Evolutionary conservation across 2,113 vertebrate species (phyloP).

Genomic region (Indicator indicator): DNA sequence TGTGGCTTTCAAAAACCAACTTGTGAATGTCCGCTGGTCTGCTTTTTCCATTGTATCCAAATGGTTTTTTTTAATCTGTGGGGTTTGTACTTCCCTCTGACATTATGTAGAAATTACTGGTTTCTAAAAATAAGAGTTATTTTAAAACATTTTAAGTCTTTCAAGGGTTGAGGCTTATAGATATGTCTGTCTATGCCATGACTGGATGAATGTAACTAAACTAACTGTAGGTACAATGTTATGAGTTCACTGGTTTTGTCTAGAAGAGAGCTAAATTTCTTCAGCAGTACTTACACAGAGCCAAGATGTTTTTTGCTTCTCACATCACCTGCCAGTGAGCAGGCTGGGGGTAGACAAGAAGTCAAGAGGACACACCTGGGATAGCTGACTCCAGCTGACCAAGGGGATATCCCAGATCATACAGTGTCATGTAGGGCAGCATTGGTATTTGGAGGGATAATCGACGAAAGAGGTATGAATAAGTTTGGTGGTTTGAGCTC

Average conservation of each 20-base stretch:
- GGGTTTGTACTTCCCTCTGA: not conserved
- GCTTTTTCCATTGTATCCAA: not conserved
- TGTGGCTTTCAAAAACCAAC: not conserved
- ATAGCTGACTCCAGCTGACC: not conserved
- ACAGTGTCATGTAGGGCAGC: rapidly evolving
- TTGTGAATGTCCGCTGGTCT: not conserved
- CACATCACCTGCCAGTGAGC: rapidly evolving
- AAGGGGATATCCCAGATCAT: no score
- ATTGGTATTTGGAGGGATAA: not conserved
- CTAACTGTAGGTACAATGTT: not conserved
- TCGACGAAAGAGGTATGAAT: no score
- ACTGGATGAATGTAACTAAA: not conserved
- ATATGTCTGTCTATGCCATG: not conserved
- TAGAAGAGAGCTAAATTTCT: not conserved
- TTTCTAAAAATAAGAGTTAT: not conserved
- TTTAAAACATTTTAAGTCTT: not conserved
- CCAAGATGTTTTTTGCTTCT: not conserved
- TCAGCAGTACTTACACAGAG: not conserved
- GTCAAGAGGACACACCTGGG: not conserved
- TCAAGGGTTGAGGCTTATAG: not conserved
- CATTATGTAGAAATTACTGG: not conserved
- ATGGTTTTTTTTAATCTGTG: not conserved
- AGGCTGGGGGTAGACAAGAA: not conserved
- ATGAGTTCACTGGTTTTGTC: not conserved
- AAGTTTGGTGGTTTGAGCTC: not conserved